Conservation (phyloP, 2,888 invertebrate genomes). For the Acrocera orbiculus region DNA sequence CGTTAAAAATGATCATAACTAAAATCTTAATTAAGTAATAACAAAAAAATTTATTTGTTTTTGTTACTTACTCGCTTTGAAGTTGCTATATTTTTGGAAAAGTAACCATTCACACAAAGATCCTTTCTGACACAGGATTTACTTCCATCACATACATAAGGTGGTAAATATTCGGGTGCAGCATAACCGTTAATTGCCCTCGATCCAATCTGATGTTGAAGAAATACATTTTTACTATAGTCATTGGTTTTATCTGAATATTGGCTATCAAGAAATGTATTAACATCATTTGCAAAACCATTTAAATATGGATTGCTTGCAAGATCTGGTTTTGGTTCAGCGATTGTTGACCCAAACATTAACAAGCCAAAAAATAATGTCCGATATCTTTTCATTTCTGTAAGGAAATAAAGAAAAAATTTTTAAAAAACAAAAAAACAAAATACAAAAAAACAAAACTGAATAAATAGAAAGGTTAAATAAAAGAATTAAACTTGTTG, state of each 20-base stretch:
- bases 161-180: conserved; percentile 13
- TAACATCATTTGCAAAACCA: conserved; percentile 9
- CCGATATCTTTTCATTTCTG: too few relatives aligned
- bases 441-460: too few relatives aligned
- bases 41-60: not conserved
- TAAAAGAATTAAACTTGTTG: too few relatives aligned
- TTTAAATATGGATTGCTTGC: conserved; percentile 11
- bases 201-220: conserved; percentile 7
- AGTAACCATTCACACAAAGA: conserved; percentile 40
- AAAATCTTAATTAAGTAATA: too few relatives aligned
- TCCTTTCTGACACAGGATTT: conserved; percentile 42
- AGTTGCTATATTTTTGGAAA: conserved; percentile 2
- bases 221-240: conserved; percentile 4
- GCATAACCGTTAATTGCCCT: conserved; percentile 8
- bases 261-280: conserved; percentile 8
- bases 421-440: too few relatives aligned
- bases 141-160: conserved; percentile 35
- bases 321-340: too few relatives aligned
- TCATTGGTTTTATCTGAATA: conserved; percentile 2
- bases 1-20: too few relatives aligned
- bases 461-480: too few relatives aligned
- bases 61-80: conserved; percentile 6
- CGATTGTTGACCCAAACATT: too few relatives aligned
- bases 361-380: too few relatives aligned
- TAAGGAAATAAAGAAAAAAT: too few relatives aligned